phyloP scores from a whole-genome alignment of 2,888 invertebrate genomes.

The Pachymerium ferrugineum region DNA sequence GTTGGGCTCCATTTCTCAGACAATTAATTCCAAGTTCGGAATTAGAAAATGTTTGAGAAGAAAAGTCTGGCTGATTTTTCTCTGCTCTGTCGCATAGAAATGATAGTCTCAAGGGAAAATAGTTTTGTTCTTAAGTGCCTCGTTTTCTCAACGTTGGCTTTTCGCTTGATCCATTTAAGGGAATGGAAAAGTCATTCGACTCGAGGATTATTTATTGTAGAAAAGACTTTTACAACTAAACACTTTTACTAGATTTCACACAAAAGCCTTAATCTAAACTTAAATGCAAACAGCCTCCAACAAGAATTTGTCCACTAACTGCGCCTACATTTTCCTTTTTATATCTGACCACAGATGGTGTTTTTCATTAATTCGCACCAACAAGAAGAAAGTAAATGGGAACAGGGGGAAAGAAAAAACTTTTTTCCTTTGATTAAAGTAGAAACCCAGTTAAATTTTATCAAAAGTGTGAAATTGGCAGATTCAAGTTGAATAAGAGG shows the following conservation, averaged over 20 bases:
- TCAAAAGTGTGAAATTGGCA: constrained; percentile 4
- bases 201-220: background rate
- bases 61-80: background rate
- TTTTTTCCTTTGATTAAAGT: background rate
- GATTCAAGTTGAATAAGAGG: background rate
- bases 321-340: no score
- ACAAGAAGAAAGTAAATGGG: no score
- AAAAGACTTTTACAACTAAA: constrained; percentile 10
- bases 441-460: background rate
- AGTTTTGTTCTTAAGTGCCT: constrained; percentile 22
- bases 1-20: background rate
- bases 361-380: no score
- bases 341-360: no score
- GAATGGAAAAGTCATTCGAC: background rate
- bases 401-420: no score
- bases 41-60: background rate
- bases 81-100: constrained; percentile 25
- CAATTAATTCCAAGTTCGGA: constrained; percentile 11
- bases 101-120: constrained; percentile 20
- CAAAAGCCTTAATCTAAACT: constrained; percentile 5
- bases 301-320: no score
- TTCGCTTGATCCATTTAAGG: no score
- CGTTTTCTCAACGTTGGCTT: constrained; percentile 21
- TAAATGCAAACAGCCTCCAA: constrained; percentile 17
- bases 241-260: constrained; percentile 1